Evolutionary conservation across 2,113 vertebrate species (phyloP).

Genomic region (Lynx canadensis): DNA sequence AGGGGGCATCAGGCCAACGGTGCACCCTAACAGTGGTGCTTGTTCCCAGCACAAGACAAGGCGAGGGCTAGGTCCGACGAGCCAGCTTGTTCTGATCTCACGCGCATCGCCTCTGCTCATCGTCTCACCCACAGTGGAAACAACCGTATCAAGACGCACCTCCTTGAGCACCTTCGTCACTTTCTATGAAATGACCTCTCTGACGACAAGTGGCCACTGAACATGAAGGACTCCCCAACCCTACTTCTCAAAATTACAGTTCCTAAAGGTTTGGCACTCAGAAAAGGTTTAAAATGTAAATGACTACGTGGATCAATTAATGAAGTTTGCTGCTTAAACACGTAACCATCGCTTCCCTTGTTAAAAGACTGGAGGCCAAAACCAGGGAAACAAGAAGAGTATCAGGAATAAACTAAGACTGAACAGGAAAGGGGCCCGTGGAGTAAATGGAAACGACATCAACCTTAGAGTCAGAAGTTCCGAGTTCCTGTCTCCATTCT

Average conservation of each 20-base stretch:
- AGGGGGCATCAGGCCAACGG: slow-evolving; percentile 80
- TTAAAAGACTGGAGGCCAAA: neutral
- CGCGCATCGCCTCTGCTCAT: slow-evolving; percentile 64
- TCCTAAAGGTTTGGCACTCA: neutral
- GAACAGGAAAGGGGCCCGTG: neutral
- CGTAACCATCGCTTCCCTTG: neutral
- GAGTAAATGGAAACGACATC: neutral
- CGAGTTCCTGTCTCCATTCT: neutral
- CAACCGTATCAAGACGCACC: slow-evolving; percentile 9
- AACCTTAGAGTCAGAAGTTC: neutral
- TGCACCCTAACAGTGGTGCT: slow-evolving; percentile 77
- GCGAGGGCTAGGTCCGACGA: slow-evolving; percentile 78
- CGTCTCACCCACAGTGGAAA: slow-evolving; percentile 73
- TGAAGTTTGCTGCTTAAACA: neutral
- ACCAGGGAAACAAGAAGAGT: neutral
- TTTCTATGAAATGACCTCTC: slow-evolving; percentile 45
- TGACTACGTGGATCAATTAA: neutral
- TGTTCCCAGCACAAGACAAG: slow-evolving; percentile 80
- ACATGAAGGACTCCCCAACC: neutral
- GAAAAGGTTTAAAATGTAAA: neutral
- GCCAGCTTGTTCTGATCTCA: slow-evolving; percentile 67
- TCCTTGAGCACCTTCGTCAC: slow-evolving; percentile 33
- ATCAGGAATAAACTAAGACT: neutral
- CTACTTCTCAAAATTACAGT: neutral
- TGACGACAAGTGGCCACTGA: slow-evolving; percentile 71